phyloP scores from a whole-genome alignment of 1,140 invertebrate species.

The Drosophila varians region DNA sequence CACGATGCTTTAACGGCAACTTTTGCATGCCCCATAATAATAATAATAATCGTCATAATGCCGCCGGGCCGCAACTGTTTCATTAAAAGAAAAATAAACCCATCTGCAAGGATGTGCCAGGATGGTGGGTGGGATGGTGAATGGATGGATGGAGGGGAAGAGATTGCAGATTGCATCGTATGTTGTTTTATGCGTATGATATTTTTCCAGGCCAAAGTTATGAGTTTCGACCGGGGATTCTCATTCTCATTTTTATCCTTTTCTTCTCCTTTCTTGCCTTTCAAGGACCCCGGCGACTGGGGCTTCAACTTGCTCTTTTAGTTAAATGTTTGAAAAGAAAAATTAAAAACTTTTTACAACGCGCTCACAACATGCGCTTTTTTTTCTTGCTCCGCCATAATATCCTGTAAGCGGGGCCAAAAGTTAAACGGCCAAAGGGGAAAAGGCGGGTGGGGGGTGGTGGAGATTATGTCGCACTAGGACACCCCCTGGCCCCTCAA shows the following conservation, averaged over 20 bases:
- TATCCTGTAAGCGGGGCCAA: constrained; percentile 55
- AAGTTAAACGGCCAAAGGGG: constrained; percentile 66
- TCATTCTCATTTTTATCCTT: constrained; percentile 34
- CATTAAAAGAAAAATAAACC: constrained; percentile 71
- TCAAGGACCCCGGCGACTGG: background rate
- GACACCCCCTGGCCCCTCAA: background rate
- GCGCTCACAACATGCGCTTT: constrained; percentile 59
- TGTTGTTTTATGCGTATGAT: constrained; percentile 81
- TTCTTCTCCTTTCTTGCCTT: constrained; percentile 6
- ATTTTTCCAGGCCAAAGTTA: constrained; percentile 76
- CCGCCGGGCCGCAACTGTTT: constrained; percentile 73
- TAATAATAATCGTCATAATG: constrained; percentile 80
- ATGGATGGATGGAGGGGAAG: background rate
- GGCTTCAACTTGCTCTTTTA: constrained; percentile 67
- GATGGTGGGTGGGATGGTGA: background rate
- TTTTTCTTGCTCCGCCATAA: constrained; percentile 36
- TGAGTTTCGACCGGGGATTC: constrained; percentile 54
- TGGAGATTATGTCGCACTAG: constrained; percentile 63
- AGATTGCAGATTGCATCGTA: constrained; percentile 37
- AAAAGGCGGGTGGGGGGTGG: background rate
- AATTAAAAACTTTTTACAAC: constrained; percentile 81
- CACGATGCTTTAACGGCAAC: constrained; percentile 77
- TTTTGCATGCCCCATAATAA: constrained; percentile 74
- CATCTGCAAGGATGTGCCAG: too few species aligned
- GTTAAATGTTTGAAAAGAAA: constrained; percentile 81